Evolutionary conservation across 2,888 invertebrate genomes (phyloP).

Genomic region (Microctonus aethiopoides): DNA sequence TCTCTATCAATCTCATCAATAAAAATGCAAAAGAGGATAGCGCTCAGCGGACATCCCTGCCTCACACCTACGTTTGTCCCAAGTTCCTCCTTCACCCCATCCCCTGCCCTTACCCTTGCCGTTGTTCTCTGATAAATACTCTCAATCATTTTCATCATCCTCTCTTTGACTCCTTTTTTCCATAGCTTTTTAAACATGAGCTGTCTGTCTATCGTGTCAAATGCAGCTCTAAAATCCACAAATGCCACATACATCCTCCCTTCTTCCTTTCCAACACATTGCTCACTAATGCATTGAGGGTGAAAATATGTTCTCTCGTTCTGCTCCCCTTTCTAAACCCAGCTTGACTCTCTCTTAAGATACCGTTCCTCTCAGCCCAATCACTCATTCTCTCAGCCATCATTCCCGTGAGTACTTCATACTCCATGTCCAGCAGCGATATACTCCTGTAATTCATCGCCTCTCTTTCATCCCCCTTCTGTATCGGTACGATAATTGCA

Average conservation of each 20-base stretch:
- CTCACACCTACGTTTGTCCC: slow-evolving; percentile 34
- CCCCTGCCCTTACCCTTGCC: slow-evolving; percentile 21
- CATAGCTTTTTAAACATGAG: not conserved
- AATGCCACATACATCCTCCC: too few relatives aligned
- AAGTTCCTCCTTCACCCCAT: slow-evolving; percentile 31
- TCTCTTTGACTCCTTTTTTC: not conserved
- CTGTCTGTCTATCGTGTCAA: not conserved
- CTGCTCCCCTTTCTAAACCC: slow-evolving; percentile 8
- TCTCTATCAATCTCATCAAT: slow-evolving; percentile 27
- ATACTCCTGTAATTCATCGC: not conserved
- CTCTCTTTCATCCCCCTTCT: not conserved
- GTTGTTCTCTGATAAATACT: slow-evolving; percentile 15
- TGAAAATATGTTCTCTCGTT: not conserved
- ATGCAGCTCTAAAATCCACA: too few relatives aligned
- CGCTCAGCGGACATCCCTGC: slow-evolving; percentile 38
- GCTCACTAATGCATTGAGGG: not conserved
- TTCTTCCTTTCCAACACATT: not conserved
- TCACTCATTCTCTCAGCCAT: not conserved
- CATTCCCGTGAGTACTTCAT: not conserved
- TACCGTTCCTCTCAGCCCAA: not conserved
- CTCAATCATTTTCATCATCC: not conserved
- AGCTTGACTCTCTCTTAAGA: too few relatives aligned
- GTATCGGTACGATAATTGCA: not conserved
- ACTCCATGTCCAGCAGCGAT: not conserved
- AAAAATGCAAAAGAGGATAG: slow-evolving; percentile 31